Evolutionary conservation across 1,140 invertebrate genomes (phyloP).

Genomic region (Aricia agestis): DNA sequence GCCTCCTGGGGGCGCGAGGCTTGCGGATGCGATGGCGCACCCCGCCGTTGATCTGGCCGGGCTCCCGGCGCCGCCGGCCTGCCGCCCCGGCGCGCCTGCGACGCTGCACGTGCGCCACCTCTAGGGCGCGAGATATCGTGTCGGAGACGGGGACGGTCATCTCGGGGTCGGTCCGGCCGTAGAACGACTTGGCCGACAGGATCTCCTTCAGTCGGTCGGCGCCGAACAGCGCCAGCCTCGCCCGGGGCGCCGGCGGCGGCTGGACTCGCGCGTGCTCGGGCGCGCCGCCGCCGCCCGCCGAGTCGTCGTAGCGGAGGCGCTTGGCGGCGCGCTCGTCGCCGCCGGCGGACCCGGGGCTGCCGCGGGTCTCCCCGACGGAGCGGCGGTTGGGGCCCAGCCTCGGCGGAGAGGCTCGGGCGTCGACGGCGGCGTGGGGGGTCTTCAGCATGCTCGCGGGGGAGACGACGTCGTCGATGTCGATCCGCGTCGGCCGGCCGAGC

Average conservation of each 20-base stretch:
- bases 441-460: conserved; percentile 73
- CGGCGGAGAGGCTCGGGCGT: conserved; percentile 48
- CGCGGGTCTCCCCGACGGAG: conserved; percentile 49
- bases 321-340: conserved; percentile 61
- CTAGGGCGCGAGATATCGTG: conserved; percentile 57
- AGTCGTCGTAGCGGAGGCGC: conserved; percentile 53
- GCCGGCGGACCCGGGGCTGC: conserved; percentile 56
- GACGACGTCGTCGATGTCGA: conserved; percentile 52
- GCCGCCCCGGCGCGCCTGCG: conserved; percentile 40
- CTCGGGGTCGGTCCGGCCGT: conserved; percentile 70
- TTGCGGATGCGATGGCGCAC: background rate
- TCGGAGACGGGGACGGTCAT: conserved; percentile 53
- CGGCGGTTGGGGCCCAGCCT: conserved; percentile 55
- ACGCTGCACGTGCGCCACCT: conserved; percentile 38
- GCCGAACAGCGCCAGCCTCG: conserved; percentile 64
- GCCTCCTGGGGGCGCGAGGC: background rate
- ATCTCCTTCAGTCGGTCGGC: conserved; percentile 63
- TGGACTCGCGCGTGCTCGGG: conserved; percentile 58
- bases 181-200: conserved; percentile 75
- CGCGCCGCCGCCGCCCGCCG: conserved; percentile 46
- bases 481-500: conserved; percentile 55
- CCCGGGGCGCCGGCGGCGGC: conserved; percentile 52
- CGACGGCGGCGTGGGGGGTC: conserved; percentile 72
- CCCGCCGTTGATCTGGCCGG: conserved; percentile 72
- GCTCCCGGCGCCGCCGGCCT: conserved; percentile 49